phyloP scores from a whole-genome alignment of 1,140 invertebrate species.

The Drosophila auraria region DNA sequence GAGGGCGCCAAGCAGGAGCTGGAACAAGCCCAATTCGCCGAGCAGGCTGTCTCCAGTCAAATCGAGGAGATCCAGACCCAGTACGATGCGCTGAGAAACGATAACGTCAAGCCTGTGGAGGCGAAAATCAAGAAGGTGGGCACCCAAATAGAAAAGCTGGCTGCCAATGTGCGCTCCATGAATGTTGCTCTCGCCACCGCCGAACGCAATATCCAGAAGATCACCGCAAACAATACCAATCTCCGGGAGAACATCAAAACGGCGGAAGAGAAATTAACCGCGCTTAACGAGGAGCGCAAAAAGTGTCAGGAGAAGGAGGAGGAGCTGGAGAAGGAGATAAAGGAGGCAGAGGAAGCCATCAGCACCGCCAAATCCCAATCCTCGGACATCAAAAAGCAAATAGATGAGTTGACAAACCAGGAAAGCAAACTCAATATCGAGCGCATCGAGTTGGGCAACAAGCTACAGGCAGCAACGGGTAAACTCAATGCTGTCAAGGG shows the following conservation, averaged over 20 bases:
- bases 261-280: constrained; percentile 87
- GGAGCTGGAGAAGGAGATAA: constrained; percentile 86
- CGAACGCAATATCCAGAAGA: constrained; percentile 91
- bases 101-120: constrained; percentile 90
- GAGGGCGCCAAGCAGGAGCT: constrained; percentile 86
- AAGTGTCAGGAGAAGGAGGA: constrained; percentile 87
- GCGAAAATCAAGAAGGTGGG: constrained; percentile 89
- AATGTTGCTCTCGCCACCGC: constrained; percentile 94
- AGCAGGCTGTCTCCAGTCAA: constrained; percentile 83
- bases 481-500: constrained; percentile 88
- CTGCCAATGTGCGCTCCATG: constrained; percentile 90
- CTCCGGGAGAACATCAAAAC: constrained; percentile 90
- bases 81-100: constrained; percentile 73
- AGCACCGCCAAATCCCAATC: constrained; percentile 86
- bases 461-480: constrained; percentile 88
- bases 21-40: constrained; percentile 88
- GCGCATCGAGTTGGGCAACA: constrained; percentile 92
- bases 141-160: constrained; percentile 90
- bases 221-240: constrained; percentile 89
- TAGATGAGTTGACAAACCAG: constrained; percentile 87
- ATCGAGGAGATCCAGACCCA: constrained; percentile 89
- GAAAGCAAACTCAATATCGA: constrained; percentile 88
- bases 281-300: constrained; percentile 88
- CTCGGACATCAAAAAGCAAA: constrained; percentile 87
- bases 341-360: constrained; percentile 86